Evolutionary conservation across 2,113 vertebrate genomes (phyloP).

Genomic region (Andinoacara biseriatus): DNA sequence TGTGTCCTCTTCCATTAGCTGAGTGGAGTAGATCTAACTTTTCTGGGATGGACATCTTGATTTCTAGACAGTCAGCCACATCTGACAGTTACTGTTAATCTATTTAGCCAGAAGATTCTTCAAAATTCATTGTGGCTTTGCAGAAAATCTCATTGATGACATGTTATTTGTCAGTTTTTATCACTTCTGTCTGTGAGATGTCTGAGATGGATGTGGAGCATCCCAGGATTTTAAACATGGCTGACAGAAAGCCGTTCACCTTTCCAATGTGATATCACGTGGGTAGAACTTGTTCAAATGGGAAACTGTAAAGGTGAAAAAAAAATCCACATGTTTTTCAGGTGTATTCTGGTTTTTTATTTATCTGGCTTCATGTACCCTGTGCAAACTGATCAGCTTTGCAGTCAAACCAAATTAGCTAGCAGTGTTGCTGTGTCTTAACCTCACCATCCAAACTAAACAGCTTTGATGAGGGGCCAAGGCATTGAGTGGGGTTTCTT

Average conservation of each 20-base stretch:
- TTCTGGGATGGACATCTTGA: conserved; percentile 3
- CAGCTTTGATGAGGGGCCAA: too few relatives aligned
- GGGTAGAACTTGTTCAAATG: not conserved
- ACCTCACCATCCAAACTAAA: not conserved
- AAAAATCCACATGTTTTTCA: not conserved
- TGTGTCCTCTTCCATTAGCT: not conserved
- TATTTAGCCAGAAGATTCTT: not conserved
- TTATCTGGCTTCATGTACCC: not conserved
- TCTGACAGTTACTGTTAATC: conserved; percentile 7
- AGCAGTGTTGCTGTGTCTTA: not conserved
- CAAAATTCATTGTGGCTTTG: conserved; percentile 5
- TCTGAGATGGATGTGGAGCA: not conserved
- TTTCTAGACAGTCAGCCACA: conserved; percentile 17
- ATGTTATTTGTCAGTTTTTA: conserved; percentile 4
- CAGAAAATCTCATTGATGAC: not conserved
- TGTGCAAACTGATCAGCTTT: not conserved
- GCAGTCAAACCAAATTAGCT: not conserved
- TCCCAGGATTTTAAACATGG: not conserved
- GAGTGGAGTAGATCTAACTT: not conserved
- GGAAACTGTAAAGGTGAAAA: not conserved
- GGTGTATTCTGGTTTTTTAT: not conserved
- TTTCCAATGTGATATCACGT: not conserved
- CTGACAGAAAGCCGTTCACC: not conserved
- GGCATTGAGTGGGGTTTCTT: not conserved
- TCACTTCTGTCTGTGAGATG: not conserved